Evolutionary conservation across 1,140 invertebrate genomes (phyloP).

Genomic region (Vanessa tameamea): DNA sequence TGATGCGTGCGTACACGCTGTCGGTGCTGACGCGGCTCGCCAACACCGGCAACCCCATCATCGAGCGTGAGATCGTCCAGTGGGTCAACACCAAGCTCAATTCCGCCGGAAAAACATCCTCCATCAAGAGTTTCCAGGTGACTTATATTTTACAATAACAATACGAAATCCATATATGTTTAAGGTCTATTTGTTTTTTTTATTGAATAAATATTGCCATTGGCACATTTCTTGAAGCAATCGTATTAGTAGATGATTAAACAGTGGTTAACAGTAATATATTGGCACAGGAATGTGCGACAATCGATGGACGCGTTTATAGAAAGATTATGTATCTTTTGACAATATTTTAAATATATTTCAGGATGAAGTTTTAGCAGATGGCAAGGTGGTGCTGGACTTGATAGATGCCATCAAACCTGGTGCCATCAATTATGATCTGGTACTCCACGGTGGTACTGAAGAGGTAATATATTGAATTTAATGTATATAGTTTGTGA

Average conservation of each 20-base stretch:
- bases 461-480: slow-evolving; percentile 85
- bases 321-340: background rate
- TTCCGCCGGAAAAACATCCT: slow-evolving; percentile 88
- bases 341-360: slow-evolving; percentile 27
- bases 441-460: slow-evolving; percentile 89
- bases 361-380: slow-evolving; percentile 91
- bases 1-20: slow-evolving; percentile 99
- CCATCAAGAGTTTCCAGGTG: slow-evolving; percentile 91
- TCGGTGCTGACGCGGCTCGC: slow-evolving; percentile 94
- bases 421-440: slow-evolving; percentile 95
- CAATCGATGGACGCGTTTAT: no score
- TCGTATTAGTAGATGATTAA: no score
- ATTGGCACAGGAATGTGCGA: no score
- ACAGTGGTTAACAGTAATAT: no score
- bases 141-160: background rate
- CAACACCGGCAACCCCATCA: slow-evolving; percentile 92
- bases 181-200: no score
- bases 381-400: slow-evolving; percentile 95
- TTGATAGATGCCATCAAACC: slow-evolving; percentile 98
- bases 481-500: background rate
- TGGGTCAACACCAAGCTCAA: slow-evolving; percentile 98
- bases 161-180: no score
- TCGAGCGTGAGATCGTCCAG: slow-evolving; percentile 96
- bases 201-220: no score
- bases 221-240: background rate